These are phyloP conservation scores for Erynnis tages DNA, from an alignment of 2,888 invertebrate species.

Conservation along the genomic window DNA sequence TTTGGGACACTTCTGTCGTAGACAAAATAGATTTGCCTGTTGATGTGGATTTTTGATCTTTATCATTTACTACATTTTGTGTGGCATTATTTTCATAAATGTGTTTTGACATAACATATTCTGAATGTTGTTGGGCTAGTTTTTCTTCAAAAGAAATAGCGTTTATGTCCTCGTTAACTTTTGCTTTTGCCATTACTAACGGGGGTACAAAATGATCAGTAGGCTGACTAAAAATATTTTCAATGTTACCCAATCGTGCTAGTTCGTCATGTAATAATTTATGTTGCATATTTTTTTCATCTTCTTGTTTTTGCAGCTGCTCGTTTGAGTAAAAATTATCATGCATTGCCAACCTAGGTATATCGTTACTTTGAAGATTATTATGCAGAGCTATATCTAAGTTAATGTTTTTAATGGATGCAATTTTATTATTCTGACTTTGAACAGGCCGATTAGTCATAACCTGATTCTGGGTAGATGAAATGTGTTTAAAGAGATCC, in stretches of 20 bases:
- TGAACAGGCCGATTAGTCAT: constrained; percentile 16
- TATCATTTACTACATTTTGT: constrained; percentile 35
- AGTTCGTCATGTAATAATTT: constrained; percentile 71
- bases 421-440: constrained; percentile 27
- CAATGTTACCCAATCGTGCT: constrained; percentile 66
- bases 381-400: constrained; percentile 47
- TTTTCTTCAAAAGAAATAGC: constrained; percentile 74
- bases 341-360: constrained; percentile 51
- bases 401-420: constrained; percentile 47
- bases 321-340: constrained; percentile 53
- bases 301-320: constrained; percentile 58
- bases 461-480: constrained; percentile 35
- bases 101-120: constrained; percentile 42
- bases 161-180: constrained; percentile 74
- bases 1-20: constrained; percentile 37
- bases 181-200: constrained; percentile 76
- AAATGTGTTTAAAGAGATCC: constrained; percentile 34
- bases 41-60: constrained; percentile 31
- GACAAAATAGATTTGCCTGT: neutral
- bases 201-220: constrained; percentile 78
- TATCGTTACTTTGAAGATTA: constrained; percentile 64
- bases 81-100: constrained; percentile 36
- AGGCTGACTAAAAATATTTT: constrained; percentile 74
- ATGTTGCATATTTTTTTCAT: constrained; percentile 65
- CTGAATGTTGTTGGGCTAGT: constrained; percentile 69